Conservation (phyloP, 2,797 vertebrate genomes). For the Phylloscopus collybita region DNA sequence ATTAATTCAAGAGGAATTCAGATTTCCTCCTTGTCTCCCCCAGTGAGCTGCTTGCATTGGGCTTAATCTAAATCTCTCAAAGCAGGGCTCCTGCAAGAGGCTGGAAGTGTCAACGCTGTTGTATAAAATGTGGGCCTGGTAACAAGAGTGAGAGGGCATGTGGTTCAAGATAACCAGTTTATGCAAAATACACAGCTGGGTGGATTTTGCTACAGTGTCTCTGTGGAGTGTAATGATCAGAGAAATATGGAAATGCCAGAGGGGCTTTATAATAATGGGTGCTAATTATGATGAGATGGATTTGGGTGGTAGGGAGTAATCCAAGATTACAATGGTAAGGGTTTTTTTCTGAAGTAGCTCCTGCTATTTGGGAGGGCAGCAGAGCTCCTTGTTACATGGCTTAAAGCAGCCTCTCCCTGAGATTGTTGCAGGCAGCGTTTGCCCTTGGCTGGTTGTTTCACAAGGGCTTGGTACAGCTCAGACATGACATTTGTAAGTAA, state of each 20-base stretch:
- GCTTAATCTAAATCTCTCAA: conserved; percentile 15
- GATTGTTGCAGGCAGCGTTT: accelerated
- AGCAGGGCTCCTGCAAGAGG: background rate
- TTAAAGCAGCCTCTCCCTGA: background rate
- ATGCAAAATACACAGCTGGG: conserved; percentile 35
- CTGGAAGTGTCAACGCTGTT: background rate
- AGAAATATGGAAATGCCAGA: background rate
- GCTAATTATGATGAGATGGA: conserved; percentile 28
- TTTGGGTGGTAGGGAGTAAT: conserved; percentile 44
- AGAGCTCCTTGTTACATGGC: background rate
- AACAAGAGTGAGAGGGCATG: background rate
- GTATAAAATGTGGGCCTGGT: background rate
- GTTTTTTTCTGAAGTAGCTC: background rate
- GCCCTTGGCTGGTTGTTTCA: background rate
- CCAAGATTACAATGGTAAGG: conserved; percentile 26
- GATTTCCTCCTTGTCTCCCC: background rate
- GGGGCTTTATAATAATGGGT: background rate
- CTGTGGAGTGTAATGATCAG: background rate
- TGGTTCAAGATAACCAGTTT: conserved; percentile 48
- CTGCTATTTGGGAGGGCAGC: conserved; percentile 9
- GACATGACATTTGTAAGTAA: background rate
- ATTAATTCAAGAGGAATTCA: conserved; percentile 16
- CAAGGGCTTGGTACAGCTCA: background rate
- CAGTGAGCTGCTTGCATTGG: background rate
- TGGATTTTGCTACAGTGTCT: background rate